phyloP scores from a whole-genome alignment of 2,888 invertebrate species.

The Tiliacea citrago region DNA sequence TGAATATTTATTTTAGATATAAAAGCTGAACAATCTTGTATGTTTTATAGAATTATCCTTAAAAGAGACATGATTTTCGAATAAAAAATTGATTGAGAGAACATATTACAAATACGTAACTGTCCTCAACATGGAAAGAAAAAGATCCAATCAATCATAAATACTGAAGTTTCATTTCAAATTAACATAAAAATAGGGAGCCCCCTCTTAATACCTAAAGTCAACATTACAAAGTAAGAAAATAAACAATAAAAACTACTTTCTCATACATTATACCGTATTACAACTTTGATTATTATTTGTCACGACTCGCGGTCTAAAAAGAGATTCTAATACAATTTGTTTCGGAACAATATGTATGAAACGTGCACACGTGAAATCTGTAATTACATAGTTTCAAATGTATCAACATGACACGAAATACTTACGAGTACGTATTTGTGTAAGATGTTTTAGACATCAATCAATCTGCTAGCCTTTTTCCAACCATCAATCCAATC shows the following conservation, averaged over 20 bases:
- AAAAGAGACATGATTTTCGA: too few species aligned
- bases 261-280: background rate
- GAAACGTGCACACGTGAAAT: slow-evolving; percentile 36
- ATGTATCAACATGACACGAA: background rate
- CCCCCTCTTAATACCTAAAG: background rate
- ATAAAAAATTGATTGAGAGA: too few species aligned
- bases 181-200: too few species aligned
- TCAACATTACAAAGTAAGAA: slow-evolving; percentile 3
- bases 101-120: too few species aligned
- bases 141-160: too few species aligned
- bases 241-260: background rate
- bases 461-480: too few species aligned
- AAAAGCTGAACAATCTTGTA: too few species aligned
- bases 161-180: too few species aligned
- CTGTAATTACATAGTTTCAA: slow-evolving; percentile 9
- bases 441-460: background rate
- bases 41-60: too few species aligned
- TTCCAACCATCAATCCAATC: too few species aligned
- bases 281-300: background rate
- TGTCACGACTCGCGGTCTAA: slow-evolving; percentile 36
- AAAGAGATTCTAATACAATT: slow-evolving; percentile 8
- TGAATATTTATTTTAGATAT: too few species aligned
- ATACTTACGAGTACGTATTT: background rate
- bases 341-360: slow-evolving; percentile 17
- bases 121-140: too few species aligned